Evolutionary conservation across 2,113 vertebrate genomes (phyloP).

Genomic region (Percopsis transmontana): DNA sequence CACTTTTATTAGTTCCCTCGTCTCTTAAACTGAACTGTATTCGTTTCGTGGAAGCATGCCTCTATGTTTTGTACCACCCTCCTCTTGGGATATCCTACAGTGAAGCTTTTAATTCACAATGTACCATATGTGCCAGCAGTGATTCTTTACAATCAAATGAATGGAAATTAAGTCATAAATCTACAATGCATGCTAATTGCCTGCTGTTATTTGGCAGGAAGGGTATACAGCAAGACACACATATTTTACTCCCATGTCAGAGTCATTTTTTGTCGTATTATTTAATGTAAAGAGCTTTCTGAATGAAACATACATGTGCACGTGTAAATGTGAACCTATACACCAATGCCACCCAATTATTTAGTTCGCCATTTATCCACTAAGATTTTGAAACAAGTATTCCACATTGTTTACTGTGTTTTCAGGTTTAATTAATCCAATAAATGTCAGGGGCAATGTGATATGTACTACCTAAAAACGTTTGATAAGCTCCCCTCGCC

Average conservation of each 20-base stretch:
- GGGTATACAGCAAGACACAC: background rate
- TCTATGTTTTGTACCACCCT: background rate
- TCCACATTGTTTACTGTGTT: constrained; percentile 8
- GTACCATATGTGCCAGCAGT: background rate
- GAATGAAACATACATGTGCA: background rate
- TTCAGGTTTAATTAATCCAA: constrained; percentile 32
- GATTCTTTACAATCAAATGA: background rate
- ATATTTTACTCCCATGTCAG: background rate
- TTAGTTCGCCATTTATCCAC: background rate
- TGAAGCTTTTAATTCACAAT: background rate
- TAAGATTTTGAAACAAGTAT: background rate
- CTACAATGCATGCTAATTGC: constrained; percentile 12
- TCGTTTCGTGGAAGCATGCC: background rate
- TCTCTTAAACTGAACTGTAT: background rate
- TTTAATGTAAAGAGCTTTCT: background rate
- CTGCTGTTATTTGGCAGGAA: background rate
- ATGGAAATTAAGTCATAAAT: constrained; percentile 24
- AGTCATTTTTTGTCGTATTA: background rate
- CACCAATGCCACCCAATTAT: background rate
- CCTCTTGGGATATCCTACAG: background rate
- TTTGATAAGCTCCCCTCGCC: constrained; percentile 39
- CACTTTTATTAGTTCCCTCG: background rate
- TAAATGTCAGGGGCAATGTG: constrained; percentile 36
- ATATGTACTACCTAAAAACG: constrained; percentile 32
- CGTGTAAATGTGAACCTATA: background rate